Evolutionary conservation across 2,797 vertebrate species (phyloP), one percentile per base, ranked within the genome.

Genomic region (Selene dorsalis): DNA sequence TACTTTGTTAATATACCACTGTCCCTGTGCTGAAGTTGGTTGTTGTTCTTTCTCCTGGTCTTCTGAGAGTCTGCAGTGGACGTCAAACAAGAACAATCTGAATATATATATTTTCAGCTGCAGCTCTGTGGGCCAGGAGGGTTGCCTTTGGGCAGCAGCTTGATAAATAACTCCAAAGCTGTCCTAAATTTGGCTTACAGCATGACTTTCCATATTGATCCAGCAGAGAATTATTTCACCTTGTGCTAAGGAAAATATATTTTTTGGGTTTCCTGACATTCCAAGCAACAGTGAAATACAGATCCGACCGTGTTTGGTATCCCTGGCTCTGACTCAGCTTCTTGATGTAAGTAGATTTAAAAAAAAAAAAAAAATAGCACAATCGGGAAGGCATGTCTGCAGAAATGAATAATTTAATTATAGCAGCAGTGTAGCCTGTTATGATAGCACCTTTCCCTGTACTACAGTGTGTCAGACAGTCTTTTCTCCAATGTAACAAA

Each of bases 121-220:
- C 73, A 80, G 75, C 77, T 72, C 59, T 75, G 58, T 50, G 75
- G 59, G 77, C 65, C 56, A 32, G 43, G 75, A 63, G 52, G 45
- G 24, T 56, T 82, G 61, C 53, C 62, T 56, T 62, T 11, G 13
- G 39, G 41, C 62, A 52, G 57, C 76, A 52, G 53, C 82, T 79
- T 82, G 67, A 90, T 88, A 76, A 89, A 90, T 87, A 87, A 82
- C 62, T 47, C 69, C 18, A 9, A 78, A 66, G 63, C 69, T 48
- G 50, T 70, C 78, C 50, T 48, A 68, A 83, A 75, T 76, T 73
- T 80, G 66, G 38, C 69, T 61, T 43, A 60, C 83, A 52, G 64
- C 83, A 79, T 52, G 58, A 75, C 74, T 87, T 82, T 88, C 69
- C 74, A 66, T 86, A 92, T 91, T 68, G 90, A 91, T 90, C 82